A percentile compares a stretch with the other conserved stretches of the same genome.
Conservation (phyloP, 2,888 invertebrate species). For the Dryococelus australis region DNA sequence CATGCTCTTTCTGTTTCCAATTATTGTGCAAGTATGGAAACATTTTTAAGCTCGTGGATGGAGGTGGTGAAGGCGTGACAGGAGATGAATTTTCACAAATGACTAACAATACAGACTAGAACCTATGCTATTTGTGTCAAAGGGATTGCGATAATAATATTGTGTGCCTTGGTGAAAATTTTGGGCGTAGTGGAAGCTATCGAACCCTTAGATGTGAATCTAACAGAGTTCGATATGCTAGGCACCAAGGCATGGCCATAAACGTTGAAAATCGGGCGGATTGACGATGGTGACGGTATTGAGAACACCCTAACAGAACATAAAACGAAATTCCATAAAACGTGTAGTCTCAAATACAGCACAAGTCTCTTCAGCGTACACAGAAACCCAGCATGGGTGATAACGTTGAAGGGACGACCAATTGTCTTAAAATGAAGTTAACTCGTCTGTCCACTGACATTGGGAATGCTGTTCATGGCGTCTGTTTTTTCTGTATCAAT, state of each 20-base stretch:
- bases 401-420: neutral
- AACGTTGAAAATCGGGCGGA: neutral
- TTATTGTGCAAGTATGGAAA: neutral
- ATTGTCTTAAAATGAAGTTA: neutral
- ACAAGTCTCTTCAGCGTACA: neutral
- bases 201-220: neutral
- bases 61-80: neutral
- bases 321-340: neutral
- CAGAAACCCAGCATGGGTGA: neutral
- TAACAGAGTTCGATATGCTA: neutral
- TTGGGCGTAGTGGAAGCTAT: constrained; percentile 12
- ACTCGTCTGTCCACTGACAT: neutral
- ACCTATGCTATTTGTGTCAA: neutral
- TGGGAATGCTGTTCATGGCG: neutral
- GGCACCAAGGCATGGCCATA: neutral
- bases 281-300: neutral
- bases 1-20: neutral
- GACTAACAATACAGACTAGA: neutral
- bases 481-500: neutral
- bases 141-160: neutral
- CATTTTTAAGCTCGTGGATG: neutral
- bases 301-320: neutral
- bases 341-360: neutral
- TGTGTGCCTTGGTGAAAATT: neutral
- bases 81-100: neutral